A percentile compares a stretch with the other conserved stretches of the same genome.
Conservation (phyloP, 2,797 vertebrate genomes). For the Rhodeus uyekii region DNA sequence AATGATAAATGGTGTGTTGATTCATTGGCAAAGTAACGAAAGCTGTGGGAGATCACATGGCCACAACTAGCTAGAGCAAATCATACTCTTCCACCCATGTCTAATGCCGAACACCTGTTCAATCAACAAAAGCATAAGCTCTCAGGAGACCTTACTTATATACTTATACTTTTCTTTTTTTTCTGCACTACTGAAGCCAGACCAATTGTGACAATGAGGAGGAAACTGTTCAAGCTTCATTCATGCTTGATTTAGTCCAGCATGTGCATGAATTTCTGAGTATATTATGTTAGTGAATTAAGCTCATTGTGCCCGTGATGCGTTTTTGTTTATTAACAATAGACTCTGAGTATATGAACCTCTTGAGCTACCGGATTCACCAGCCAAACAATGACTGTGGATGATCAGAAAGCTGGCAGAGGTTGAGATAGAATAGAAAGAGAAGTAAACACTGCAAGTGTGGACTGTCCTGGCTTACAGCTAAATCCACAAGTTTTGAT, state of each 20-base stretch:
- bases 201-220: neutral
- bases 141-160: constrained; percentile 22
- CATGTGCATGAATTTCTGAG: neutral
- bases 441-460: constrained; percentile 9
- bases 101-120: constrained; percentile 33
- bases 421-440: neutral
- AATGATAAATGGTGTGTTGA: constrained; percentile 34
- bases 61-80: constrained; percentile 21
- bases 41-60: constrained; percentile 20
- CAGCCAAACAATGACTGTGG: constrained; percentile 3
- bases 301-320: neutral
- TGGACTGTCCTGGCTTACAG: neutral
- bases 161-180: too few relatives aligned
- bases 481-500: neutral
- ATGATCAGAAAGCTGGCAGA: neutral
- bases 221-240: neutral
- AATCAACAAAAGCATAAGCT: constrained; percentile 16
- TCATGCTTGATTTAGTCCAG: constrained; percentile 9
- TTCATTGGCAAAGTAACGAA: constrained; percentile 2
- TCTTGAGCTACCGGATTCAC: constrained; percentile 1
- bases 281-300: constrained; percentile 10
- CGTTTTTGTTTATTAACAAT: constrained; percentile 30
- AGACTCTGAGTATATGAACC: neutral
- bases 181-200: neutral
- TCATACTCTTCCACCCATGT: neutral